Base-by-base conservation (phyloP, 2,113 vertebrate species). In the Hoplias malabaricus region DNA sequence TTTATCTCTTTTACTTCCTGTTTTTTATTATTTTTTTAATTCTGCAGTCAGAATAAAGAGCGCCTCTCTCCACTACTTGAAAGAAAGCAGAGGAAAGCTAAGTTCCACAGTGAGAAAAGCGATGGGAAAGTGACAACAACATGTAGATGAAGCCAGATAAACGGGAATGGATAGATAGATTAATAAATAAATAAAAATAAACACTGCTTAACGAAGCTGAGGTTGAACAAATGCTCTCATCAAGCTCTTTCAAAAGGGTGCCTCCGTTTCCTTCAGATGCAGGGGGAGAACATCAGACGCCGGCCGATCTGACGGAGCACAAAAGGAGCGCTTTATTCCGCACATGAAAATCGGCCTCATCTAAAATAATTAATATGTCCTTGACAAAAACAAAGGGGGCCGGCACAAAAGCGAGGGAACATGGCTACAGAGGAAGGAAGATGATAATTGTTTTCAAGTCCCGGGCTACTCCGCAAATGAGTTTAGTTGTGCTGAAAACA, bases 321-420 rank as follows among this genome's bases (percentile, higher is more conserved):
- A 87, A 77, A n/a, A 89, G 87, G 81, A 86, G 86, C 73, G 88
- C 88, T 92, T 92, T 92, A 89, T 92, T 91, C 89, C 4, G 56
- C 61, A 87, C 82, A 85, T 89, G 86, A 87, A 92, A 91, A 92
- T 90, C 89, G 86, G 88, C 89, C 89, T 92, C 85, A 90, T 93
- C 89, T 91, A 88, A 91, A 90, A 92, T 93, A 93, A 93, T 93
- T 92, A 92, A 92, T 91, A 89, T 90, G 92, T 92, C 92, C 92
- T 93, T 93, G 92, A 93, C 88, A 88, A 90, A 92, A 92, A 85
- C 79, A 85, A 82, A 86, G 90, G 85, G n/a, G 84, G 75, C 84
- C 50, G 43, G 48, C 80, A 88, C 86, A 87, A 73, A 87, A 90
- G 87, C 82, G 54, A 81, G 84, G 77, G 48, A 42, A 69, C 83